Conservation (phyloP, 2,888 invertebrate species). For the Cantharis lateralis region DNA sequence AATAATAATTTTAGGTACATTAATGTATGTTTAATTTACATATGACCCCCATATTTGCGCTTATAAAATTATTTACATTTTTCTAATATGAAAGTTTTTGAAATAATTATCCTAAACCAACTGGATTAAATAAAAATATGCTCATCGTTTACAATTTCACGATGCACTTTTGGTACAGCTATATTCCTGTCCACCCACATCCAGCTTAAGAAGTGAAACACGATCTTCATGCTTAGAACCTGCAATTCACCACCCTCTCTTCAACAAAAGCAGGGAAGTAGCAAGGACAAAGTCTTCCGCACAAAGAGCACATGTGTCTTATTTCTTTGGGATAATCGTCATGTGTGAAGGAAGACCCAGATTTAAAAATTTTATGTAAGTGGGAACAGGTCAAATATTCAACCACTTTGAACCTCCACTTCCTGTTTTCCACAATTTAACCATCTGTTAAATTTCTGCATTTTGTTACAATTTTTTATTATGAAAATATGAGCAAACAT, state of each 20-base stretch:
- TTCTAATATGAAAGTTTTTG: not conserved
- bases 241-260: slow-evolving; percentile 12
- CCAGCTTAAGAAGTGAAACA: slow-evolving; percentile 9
- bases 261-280: slow-evolving; percentile 6
- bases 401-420: slow-evolving; percentile 13
- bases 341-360: slow-evolving; percentile 19
- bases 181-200: slow-evolving; percentile 16
- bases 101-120: not conserved
- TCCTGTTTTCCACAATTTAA: slow-evolving; percentile 11
- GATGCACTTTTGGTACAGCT: not conserved
- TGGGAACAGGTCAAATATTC: slow-evolving; percentile 16
- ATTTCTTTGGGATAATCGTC: slow-evolving; percentile 7
- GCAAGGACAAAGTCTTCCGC: slow-evolving; percentile 8
- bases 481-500: too few relatives aligned
- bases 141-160: not conserved
- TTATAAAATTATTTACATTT: not conserved
- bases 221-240: slow-evolving; percentile 10
- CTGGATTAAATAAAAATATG: not conserved
- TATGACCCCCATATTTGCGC: not conserved
- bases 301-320: slow-evolving; percentile 11
- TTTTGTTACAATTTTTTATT: not conserved
- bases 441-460: slow-evolving; percentile 4
- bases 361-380: slow-evolving; percentile 6
- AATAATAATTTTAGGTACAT: not conserved
- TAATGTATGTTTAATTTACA: not conserved